Base-by-base conservation (phyloP, 2,797 vertebrate species). In the Lophius americanus region DNA sequence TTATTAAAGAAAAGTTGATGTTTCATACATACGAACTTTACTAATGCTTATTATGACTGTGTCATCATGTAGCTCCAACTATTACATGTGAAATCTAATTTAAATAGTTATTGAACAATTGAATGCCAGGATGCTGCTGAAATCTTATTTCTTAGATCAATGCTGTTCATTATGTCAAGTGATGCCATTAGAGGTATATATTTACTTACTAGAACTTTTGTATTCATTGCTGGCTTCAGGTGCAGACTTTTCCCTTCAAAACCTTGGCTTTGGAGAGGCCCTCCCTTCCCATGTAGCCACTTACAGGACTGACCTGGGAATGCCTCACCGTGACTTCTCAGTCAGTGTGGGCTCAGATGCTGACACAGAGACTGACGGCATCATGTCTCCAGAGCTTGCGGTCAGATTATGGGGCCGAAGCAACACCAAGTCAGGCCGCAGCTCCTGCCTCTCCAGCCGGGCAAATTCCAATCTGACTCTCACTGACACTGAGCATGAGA, bases 401-500 rank as follows among this genome's bases (percentile, higher is more conserved):
- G 94, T 96, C 63, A 91, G 96, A 46, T 92, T 99, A 55, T 99
- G 98, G 97, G 96, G 95, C 43, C 94, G 96, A 52, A 84, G 84
- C 83, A 97, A 95, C 91, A 94, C 95, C 36, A 96, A 98, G 83
- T 99, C 98, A 0, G 97, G 96, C 7, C 96, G 96, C 64, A 99
- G 97, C 88, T 99, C 98, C 46, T 99, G 97, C 87, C 92, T 99
- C 74, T 99, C 98, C 0, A 99, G 98, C 89, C 85, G 98, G 63
- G 98, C 98, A 83, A 99, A 99, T 92, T 99, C 98, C 81, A 98
- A 98, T 80, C 95, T 99, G 68, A 99, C 98, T 0, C 96, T 99
- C 64, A 99, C 98, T 0, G 98, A 99, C 91, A 99, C 98, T 0
- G 98, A 99, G 68, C 98, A 98, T 0, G 98, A 99, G 87, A 98